Conservation (phyloP, 2,113 vertebrate species). For the Pachyramphus minor region DNA sequence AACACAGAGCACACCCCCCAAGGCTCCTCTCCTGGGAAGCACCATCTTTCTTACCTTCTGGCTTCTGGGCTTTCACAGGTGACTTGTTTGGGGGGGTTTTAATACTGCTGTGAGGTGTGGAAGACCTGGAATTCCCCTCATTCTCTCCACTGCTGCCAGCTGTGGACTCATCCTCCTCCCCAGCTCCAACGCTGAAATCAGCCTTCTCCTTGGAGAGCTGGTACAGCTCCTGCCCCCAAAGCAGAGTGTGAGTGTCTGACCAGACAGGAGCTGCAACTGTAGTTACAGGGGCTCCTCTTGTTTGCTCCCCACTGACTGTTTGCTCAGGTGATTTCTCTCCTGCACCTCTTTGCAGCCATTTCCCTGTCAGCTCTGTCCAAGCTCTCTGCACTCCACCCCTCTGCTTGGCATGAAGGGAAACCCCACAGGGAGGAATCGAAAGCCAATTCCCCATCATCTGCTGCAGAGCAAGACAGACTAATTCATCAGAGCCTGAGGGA, state of each 20-base stretch:
- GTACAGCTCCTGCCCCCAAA: slow-evolving; percentile 83
- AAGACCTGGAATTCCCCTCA: slow-evolving; percentile 74
- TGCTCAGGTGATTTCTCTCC: neutral
- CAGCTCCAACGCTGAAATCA: slow-evolving; percentile 80
- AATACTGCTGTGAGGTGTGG: slow-evolving; percentile 55
- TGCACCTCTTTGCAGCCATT: neutral
- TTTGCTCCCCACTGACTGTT: fast-evolving
- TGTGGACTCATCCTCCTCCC: slow-evolving; percentile 81
- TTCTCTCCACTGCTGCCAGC: slow-evolving; percentile 82
- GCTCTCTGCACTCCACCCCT: neutral
- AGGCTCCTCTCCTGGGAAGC: neutral
- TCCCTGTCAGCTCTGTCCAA: neutral
- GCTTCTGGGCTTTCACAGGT: slow-evolving; percentile 55
- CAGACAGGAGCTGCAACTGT: fast-evolving
- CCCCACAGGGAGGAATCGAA: neutral
- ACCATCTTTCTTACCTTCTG: slow-evolving; percentile 35
- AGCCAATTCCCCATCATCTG: neutral
- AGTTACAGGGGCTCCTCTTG: neutral
- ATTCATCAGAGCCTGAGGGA: neutral
- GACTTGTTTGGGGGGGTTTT: slow-evolving; percentile 57
- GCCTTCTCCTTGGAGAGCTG: slow-evolving; percentile 90
- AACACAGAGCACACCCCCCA: neutral
- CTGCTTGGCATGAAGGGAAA: neutral
- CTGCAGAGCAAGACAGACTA: neutral
- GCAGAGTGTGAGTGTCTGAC: neutral